Evolutionary conservation across 2,113 vertebrate genomes (phyloP).

Genomic region (pig (Sus scrofa)): T2T-Sscrofa CM000829.6:56046501-56047000

Average conservation of each 20-base stretch:
- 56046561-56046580: constrained; percentile 7
- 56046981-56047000: constrained; percentile 36
- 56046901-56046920: constrained; percentile 25
- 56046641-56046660: not conserved
- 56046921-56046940: not conserved
- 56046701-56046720: not conserved
- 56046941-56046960: not conserved
- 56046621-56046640: not conserved
- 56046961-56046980: constrained; percentile 3
- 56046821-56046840: not conserved
- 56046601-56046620: not conserved
- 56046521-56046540: not conserved
- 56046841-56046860: not conserved
- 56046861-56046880: not conserved
- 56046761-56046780: not conserved
- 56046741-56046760: not conserved
- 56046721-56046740: not conserved
- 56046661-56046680: not conserved
- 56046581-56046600: not conserved
- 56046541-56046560: not conserved
- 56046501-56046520: not conserved
- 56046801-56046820: not conserved
- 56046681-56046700: not conserved
- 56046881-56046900: constrained; percentile 51
- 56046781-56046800: not conserved